Conservation (phyloP, 2,888 invertebrate genomes). For the Amblyjoppa fuscipennis region DNA sequence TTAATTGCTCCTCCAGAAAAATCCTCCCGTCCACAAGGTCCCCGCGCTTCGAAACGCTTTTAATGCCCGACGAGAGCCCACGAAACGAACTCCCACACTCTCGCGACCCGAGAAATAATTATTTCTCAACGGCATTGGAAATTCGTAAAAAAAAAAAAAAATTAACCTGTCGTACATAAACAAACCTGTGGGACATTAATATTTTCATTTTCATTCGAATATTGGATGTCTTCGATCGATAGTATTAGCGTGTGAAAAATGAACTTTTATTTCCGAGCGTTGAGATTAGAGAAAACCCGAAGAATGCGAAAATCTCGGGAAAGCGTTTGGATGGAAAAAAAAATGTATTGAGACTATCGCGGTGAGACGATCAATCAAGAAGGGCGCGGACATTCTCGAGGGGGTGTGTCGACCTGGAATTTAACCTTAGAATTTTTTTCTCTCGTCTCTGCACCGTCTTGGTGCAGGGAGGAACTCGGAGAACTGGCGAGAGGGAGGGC, state of each 20-base stretch:
- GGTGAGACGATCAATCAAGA: conserved; percentile 65
- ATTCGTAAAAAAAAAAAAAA: background rate
- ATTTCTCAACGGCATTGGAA: conserved; percentile 4
- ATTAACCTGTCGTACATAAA: background rate
- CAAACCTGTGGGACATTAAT: background rate
- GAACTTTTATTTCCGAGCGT: background rate
- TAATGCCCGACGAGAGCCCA: conserved; percentile 25
- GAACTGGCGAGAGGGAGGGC: conserved; percentile 53
- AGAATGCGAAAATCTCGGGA: conserved; percentile 47
- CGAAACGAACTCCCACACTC: conserved; percentile 18
- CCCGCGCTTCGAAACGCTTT: conserved; percentile 55
- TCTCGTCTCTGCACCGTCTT: conserved; percentile 39
- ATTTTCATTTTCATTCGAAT: background rate
- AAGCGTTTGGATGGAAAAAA: conserved; percentile 40
- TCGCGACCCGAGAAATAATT: conserved; percentile 28
- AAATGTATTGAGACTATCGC: conserved; percentile 64
- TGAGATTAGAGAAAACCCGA: background rate
- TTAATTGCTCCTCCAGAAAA: conserved; percentile 79
- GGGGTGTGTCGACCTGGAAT: conserved; percentile 69
- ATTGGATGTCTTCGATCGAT: background rate
- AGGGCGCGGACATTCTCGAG: conserved; percentile 58
- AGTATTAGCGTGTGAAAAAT: background rate
- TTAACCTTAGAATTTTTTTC: conserved; percentile 76
- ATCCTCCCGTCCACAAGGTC: conserved; percentile 60
- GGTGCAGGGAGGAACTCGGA: conserved; percentile 52